Percentiles rank a stretch among this genome's conserved stretches.
These are phyloP conservation scores for Sarcophilus harrisii DNA, from an alignment of 2,797 vertebrate genomes.

Conservation along the genomic window DNA sequence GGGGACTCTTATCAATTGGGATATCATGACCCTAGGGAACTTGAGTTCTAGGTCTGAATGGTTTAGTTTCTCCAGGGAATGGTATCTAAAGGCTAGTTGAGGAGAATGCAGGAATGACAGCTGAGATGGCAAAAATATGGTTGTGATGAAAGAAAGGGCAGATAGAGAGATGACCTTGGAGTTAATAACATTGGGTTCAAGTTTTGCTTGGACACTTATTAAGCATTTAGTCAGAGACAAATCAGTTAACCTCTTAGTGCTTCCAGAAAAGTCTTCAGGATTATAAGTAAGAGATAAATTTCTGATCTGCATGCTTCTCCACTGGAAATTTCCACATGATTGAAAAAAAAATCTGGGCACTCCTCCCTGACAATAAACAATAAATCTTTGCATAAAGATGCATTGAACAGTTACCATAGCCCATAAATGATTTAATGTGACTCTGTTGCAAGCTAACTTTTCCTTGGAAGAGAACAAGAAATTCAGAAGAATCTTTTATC, in stretches of 20 bases:
- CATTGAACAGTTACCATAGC: conserved; percentile 18
- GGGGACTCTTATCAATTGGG: background rate
- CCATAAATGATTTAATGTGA: background rate
- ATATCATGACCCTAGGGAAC: background rate
- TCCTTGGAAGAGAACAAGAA: background rate
- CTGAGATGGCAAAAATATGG: background rate
- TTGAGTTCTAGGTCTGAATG: background rate
- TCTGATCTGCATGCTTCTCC: background rate
- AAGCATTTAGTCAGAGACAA: background rate
- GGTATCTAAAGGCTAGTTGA: background rate
- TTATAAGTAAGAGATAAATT: background rate
- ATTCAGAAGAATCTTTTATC: conserved; percentile 15
- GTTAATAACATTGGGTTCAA: background rate
- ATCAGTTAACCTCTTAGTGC: background rate
- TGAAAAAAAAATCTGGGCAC: background rate
- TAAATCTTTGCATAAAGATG: background rate
- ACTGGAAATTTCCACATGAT: background rate
- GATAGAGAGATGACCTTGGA: background rate
- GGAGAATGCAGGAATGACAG: background rate
- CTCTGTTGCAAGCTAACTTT: background rate
- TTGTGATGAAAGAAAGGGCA: background rate
- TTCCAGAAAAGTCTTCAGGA: background rate
- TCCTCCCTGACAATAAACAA: background rate
- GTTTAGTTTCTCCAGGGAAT: background rate
- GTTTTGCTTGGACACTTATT: background rate